Evolutionary conservation across 2,113 vertebrate genomes (phyloP).

Genomic region (Prochilodus magdalenae): DNA sequence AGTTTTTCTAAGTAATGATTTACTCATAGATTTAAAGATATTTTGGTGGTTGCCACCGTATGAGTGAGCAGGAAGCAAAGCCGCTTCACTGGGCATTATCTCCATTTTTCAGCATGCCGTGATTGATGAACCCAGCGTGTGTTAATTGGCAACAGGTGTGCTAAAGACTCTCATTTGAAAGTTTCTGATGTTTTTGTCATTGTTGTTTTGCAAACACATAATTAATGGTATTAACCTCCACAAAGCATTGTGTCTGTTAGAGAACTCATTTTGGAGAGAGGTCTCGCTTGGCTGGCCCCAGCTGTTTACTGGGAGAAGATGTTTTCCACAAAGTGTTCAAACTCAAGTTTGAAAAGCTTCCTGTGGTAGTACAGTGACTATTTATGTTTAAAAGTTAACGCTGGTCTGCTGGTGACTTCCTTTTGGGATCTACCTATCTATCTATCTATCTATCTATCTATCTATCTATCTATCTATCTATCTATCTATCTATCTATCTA

Average conservation of each 20-base stretch:
- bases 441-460: too few species aligned
- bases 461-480: too few species aligned
- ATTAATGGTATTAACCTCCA: conserved; percentile 85
- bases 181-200: conserved; percentile 72
- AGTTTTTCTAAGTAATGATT: not conserved
- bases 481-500: too few species aligned
- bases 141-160: conserved; percentile 89
- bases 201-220: conserved; percentile 65
- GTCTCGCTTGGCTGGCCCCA: conserved; percentile 70
- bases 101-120: conserved; percentile 70
- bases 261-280: conserved; percentile 79
- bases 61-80: conserved; percentile 33
- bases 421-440: too few species aligned
- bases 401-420: too few species aligned
- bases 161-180: conserved; percentile 78
- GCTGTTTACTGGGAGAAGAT: conserved; percentile 14
- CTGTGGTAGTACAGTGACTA: not conserved
- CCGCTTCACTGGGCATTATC: conserved; percentile 30
- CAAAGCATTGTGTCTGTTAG: conserved; percentile 83
- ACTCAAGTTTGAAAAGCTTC: conserved; percentile 13
- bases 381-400: not conserved
- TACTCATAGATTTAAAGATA: conserved; percentile 14
- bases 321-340: conserved; percentile 6
- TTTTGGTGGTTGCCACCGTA: conserved; percentile 16
- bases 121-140: conserved; percentile 85